Percentiles rank a stretch among this genome's conserved stretches.
Conservation (phyloP, 2,797 vertebrate species). For the Aselliscus stoliczkanus region DNA sequence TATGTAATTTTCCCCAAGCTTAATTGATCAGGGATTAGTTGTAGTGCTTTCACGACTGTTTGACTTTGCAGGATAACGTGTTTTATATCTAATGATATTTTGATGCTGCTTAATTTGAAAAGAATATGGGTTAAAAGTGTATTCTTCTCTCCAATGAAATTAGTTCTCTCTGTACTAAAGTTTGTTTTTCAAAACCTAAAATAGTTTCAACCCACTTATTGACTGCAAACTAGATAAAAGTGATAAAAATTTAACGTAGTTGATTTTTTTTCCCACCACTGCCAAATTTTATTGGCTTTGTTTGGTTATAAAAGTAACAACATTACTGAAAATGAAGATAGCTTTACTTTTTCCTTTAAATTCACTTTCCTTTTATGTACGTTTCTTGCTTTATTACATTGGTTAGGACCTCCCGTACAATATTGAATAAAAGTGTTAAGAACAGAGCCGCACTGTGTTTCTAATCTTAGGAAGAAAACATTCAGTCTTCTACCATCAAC, state of each 20-base stretch:
- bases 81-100: not conserved
- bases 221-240: not conserved
- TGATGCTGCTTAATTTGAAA: not conserved
- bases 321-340: not conserved
- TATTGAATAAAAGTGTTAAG: not conserved
- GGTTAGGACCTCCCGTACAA: not conserved
- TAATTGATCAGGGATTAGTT: not conserved
- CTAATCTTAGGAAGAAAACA: not conserved
- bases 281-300: not conserved
- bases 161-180: not conserved
- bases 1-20: not conserved
- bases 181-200: not conserved
- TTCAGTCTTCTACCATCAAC: not conserved
- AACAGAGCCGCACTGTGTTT: not conserved
- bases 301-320: not conserved
- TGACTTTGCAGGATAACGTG: not conserved
- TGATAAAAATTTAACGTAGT: not conserved
- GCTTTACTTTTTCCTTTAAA: not conserved
- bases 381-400: not conserved
- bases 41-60: not conserved
- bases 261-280: not conserved
- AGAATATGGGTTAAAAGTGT: not conserved
- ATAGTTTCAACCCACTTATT: not conserved
- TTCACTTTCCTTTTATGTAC: not conserved
- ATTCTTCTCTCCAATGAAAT: not conserved